phyloP scores from a whole-genome alignment of 2,888 invertebrate species.

The Lasioglossum malachurum region DNA sequence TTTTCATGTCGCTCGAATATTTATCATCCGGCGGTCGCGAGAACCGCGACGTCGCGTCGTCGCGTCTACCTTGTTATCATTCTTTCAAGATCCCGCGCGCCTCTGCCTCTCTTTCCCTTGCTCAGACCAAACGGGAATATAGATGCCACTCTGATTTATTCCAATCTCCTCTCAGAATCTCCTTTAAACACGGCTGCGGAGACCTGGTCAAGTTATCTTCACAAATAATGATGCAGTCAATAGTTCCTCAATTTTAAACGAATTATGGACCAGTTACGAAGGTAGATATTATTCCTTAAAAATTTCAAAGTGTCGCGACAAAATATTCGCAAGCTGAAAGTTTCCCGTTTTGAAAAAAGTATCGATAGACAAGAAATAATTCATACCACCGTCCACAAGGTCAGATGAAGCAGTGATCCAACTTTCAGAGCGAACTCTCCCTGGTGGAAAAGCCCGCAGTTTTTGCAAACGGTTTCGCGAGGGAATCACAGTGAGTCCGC shows the following conservation, averaged over 20 bases:
- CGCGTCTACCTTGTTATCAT: conserved; percentile 6
- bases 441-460: neutral
- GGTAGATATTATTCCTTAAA: neutral
- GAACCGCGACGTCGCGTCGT: conserved; percentile 18
- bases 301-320: neutral
- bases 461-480: neutral
- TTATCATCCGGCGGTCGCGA: conserved; percentile 6
- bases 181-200: neutral
- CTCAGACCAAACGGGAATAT: neutral
- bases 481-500: neutral
- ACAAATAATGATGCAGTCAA: neutral
- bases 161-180: neutral
- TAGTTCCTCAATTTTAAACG: neutral
- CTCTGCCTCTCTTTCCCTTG: neutral
- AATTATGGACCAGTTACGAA: neutral
- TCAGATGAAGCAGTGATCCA: neutral
- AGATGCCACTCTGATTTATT: neutral
- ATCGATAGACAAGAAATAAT: neutral
- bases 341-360: too few relatives aligned
- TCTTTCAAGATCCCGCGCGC: neutral
- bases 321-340: too few relatives aligned
- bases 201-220: neutral
- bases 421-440: neutral
- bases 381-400: neutral
- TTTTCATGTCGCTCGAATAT: conserved; percentile 33